Evolutionary conservation across 2,797 vertebrate species (phyloP).

Genomic region (Pseudotriccus pelzelni): DNA sequence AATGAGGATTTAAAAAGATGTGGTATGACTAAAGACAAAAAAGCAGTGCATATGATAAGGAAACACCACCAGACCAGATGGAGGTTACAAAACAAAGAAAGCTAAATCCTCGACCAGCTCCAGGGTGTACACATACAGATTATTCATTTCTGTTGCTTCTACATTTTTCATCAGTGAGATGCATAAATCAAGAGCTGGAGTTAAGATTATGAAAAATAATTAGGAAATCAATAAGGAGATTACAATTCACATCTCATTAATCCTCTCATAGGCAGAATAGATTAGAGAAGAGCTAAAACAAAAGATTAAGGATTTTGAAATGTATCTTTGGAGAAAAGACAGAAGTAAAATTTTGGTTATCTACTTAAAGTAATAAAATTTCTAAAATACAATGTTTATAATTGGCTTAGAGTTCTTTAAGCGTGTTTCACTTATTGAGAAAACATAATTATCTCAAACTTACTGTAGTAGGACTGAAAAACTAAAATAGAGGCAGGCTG

Average conservation of each 20-base stretch:
- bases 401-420: background rate
- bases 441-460: background rate
- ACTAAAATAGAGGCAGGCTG: background rate
- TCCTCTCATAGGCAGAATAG: background rate
- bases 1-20: background rate
- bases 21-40: background rate
- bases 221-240: conserved; percentile 45
- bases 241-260: conserved; percentile 43
- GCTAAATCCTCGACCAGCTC: background rate
- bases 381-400: background rate
- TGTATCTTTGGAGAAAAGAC: background rate
- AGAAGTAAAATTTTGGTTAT: background rate
- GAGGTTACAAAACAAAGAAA: background rate
- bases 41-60: background rate
- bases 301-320: background rate
- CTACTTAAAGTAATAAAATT: background rate
- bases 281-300: conserved; percentile 3
- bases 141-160: background rate
- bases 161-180: background rate
- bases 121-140: background rate
- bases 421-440: background rate
- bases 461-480: background rate
- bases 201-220: conserved; percentile 48
- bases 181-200: background rate
- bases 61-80: background rate